These are phyloP conservation scores for Gracilinanus agilis DNA, from an alignment of 2,113 vertebrate genomes.

Conservation along the genomic window DNA sequence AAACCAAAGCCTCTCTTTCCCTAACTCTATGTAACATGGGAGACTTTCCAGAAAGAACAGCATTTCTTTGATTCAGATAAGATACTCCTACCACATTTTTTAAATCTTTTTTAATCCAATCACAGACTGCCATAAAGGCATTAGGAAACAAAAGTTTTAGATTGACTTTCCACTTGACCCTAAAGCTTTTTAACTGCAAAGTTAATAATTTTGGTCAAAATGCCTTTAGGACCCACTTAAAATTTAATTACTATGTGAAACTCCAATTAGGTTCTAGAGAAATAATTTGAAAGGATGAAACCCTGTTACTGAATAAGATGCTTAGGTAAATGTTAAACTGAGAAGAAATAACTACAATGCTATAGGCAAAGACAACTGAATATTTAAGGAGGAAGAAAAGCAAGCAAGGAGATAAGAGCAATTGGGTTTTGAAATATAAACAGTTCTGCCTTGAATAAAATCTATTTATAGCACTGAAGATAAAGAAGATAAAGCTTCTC, in stretches of 20 bases:
- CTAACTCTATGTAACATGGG: not conserved
- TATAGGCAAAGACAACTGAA: slow-evolving; percentile 1
- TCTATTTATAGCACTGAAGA: not conserved
- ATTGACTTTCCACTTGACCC: slow-evolving; percentile 10
- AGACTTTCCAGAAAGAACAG: not conserved
- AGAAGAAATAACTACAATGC: not conserved
- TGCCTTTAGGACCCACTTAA: slow-evolving; percentile 37
- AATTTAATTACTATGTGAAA: slow-evolving; percentile 16
- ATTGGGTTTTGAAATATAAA: not conserved
- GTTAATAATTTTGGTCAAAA: not conserved
- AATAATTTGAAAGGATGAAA: slow-evolving; percentile 35
- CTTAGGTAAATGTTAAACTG: slow-evolving; percentile 23
- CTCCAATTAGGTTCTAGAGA: slow-evolving; percentile 33
- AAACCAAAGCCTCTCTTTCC: slow-evolving; percentile 1
- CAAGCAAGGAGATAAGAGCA: not conserved
- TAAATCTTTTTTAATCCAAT: not conserved
- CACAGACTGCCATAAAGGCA: not conserved
- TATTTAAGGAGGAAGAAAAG: not conserved
- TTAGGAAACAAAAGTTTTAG: not conserved
- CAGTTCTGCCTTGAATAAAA: not conserved
- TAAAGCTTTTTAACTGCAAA: slow-evolving; percentile 47
- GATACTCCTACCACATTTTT: not conserved
- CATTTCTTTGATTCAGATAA: slow-evolving; percentile 19
- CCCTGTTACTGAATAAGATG: slow-evolving; percentile 6
- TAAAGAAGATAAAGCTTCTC: not conserved